Evolutionary conservation across 2,113 vertebrate genomes (phyloP).

Genomic region (Onychorhynchus coronatus): DNA sequence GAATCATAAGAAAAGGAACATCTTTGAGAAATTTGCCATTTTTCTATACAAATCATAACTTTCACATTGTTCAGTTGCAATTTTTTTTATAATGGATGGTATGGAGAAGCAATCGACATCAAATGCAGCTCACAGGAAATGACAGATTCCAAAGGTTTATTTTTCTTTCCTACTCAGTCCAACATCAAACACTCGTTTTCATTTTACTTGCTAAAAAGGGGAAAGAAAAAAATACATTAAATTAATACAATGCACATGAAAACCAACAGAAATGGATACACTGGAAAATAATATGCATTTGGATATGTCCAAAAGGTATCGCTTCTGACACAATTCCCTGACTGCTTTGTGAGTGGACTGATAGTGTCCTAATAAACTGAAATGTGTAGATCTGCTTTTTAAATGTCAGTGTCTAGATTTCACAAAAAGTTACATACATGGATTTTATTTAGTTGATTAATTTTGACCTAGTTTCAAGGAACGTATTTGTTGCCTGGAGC

Average conservation of each 20-base stretch:
- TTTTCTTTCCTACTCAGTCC: not conserved
- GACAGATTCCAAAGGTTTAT: not conserved
- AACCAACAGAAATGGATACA: not conserved
- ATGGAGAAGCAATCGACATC: not conserved
- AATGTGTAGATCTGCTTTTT: not conserved
- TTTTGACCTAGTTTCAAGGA: not conserved
- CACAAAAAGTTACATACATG: not conserved
- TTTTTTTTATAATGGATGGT: not conserved
- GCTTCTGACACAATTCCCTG: not conserved
- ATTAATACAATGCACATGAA: slow-evolving; percentile 1
- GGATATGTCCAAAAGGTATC: not conserved
- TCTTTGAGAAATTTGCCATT: not conserved
- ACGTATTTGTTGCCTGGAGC: not conserved
- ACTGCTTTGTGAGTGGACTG: not conserved
- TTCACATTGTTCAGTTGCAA: not conserved
- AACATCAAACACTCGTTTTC: not conserved
- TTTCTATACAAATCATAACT: not conserved
- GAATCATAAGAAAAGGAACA: not conserved
- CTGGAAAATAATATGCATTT: not conserved
- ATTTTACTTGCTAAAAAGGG: slow-evolving; percentile 61
- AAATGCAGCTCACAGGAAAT: slow-evolving; percentile 6
- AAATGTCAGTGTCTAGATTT: not conserved
- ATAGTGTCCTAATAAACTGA: not conserved
- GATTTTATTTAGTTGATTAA: not conserved
- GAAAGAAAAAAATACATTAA: not conserved